Evolutionary conservation across 2,797 vertebrate species (phyloP).

Genomic region (Remorina albescens): DNA sequence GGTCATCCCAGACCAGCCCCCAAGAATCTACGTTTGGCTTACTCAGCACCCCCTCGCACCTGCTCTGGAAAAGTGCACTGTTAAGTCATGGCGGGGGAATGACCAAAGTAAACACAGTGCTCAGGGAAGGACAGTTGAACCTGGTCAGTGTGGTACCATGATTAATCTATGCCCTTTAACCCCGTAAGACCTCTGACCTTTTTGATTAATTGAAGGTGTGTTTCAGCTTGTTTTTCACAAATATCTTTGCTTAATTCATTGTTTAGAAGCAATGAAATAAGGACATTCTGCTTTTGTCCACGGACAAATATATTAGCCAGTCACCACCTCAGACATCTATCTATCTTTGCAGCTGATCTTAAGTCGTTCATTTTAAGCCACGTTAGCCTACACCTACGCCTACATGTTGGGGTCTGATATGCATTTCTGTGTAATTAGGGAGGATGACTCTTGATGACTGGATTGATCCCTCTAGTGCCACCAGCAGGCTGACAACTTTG

Average conservation of each 20-base stretch:
- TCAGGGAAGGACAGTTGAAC: conserved; percentile 39
- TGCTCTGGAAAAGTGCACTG: conserved; percentile 64
- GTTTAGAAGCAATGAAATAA: background rate
- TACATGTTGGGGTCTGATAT: background rate
- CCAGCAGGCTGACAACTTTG: background rate
- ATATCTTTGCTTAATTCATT: background rate
- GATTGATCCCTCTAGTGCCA: background rate
- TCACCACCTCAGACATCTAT: background rate
- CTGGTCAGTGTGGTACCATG: conserved; percentile 18
- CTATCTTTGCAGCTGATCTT: background rate
- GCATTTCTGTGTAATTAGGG: background rate
- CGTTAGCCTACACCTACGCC: background rate
- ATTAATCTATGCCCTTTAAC: conserved; percentile 53
- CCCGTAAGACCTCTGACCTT: conserved; percentile 31
- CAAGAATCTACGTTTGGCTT: conserved; percentile 51
- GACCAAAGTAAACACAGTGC: conserved; percentile 57
- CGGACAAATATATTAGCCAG: background rate
- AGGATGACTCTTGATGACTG: background rate
- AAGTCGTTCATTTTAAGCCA: background rate
- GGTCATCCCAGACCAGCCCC: conserved; percentile 53
- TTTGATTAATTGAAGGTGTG: conserved; percentile 19
- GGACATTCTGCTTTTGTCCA: background rate
- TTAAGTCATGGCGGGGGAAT: conserved; percentile 27
- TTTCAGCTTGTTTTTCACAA: conserved; percentile 1
- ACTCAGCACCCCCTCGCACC: conserved; percentile 71